Percentiles rank a stretch among this genome's conserved stretches.
These are phyloP conservation scores for Loriculus beryllinus DNA, from an alignment of 2,797 vertebrate species.

Conservation along the genomic window DNA sequence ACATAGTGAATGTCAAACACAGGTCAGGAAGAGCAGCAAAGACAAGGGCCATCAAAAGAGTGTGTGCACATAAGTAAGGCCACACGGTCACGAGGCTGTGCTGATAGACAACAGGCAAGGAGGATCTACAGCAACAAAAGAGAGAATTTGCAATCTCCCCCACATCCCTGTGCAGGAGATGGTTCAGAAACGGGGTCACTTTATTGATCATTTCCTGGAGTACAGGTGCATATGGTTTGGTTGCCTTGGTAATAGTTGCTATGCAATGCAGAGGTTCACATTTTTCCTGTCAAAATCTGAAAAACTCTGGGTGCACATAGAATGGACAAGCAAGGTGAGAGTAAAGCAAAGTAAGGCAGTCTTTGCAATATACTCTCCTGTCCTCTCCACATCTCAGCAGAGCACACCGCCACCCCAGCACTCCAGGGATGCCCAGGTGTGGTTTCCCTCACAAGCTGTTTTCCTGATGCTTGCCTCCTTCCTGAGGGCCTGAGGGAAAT, in stretches of 20 bases:
- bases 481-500: not conserved
- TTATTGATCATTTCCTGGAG: constrained; percentile 53
- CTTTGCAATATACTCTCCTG: not conserved
- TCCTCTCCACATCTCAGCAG: not conserved
- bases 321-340: not conserved
- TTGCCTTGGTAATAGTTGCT: constrained; percentile 62
- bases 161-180: not conserved
- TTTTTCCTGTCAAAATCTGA: constrained; percentile 42
- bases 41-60: not conserved
- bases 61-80: fast-evolving
- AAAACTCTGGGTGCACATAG: not conserved
- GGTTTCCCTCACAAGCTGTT: not conserved
- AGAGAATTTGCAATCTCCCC: not conserved
- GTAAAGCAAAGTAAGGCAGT: not conserved
- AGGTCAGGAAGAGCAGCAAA: not conserved
- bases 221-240: constrained; percentile 46
- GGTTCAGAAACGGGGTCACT: constrained; percentile 48
- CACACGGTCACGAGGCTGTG: not conserved
- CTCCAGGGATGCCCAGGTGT: not conserved
- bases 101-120: not conserved
- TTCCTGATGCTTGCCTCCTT: not conserved
- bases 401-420: not conserved
- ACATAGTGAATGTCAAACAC: not conserved
- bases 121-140: not conserved
- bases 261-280: constrained; percentile 46